phyloP scores from a whole-genome alignment of 2,797 vertebrate genomes.

The Crenichthys baileyi region DNA sequence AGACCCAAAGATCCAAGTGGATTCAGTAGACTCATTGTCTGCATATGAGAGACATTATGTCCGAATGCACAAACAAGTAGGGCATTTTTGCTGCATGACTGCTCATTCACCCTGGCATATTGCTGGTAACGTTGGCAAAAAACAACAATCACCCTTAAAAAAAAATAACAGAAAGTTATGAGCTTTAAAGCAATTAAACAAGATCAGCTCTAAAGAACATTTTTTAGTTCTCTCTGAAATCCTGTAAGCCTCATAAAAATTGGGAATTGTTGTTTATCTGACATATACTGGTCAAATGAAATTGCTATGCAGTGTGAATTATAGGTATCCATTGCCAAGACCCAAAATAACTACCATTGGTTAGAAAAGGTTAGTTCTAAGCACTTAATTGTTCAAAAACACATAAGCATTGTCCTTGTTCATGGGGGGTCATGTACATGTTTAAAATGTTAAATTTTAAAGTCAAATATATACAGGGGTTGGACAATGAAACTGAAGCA shows the following conservation, averaged over 20 bases:
- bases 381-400: neutral
- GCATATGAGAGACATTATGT: neutral
- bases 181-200: neutral
- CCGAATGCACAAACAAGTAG: slow-evolving; percentile 30
- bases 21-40: neutral
- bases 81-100: slow-evolving; percentile 72
- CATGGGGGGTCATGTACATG: neutral
- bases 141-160: slow-evolving; percentile 10
- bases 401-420: neutral
- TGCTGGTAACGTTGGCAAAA: slow-evolving; percentile 1
- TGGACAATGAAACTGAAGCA: no score
- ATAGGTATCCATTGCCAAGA: neutral
- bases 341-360: no score
- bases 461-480: no score
- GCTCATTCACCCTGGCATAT: slow-evolving; percentile 31
- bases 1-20: neutral
- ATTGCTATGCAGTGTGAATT: neutral
- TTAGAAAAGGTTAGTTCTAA: neutral
- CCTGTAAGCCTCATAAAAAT: neutral
- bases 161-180: neutral
- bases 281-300: neutral
- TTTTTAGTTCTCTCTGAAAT: neutral
- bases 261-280: neutral
- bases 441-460: no score
- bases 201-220: neutral